Evolutionary conservation across 2,797 vertebrate genomes (phyloP).

Genomic region (Pelochelys cantorii): DNA sequence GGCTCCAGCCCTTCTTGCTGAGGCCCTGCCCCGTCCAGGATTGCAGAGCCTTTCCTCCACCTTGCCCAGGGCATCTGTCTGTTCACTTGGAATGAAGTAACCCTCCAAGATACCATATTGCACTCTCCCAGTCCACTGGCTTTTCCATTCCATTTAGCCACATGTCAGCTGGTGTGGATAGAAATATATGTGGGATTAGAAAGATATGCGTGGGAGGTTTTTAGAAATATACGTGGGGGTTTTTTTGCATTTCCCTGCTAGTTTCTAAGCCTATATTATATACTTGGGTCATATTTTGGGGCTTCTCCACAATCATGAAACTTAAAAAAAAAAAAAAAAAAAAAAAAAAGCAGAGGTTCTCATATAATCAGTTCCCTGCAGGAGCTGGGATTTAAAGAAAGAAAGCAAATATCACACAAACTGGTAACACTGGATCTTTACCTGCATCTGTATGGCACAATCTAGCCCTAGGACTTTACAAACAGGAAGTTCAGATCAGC

Average conservation of each 20-base stretch:
- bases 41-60: too few species aligned
- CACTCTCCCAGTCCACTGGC: background rate
- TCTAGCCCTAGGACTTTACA: background rate
- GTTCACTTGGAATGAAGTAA: background rate
- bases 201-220: too few species aligned
- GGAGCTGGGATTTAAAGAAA: background rate
- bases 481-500: background rate
- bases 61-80: too few species aligned
- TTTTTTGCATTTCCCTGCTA: too few species aligned
- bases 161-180: background rate
- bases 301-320: background rate
- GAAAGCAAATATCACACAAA: background rate
- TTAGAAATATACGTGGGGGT: too few species aligned
- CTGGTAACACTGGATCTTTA: fast-evolving
- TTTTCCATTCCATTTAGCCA: background rate
- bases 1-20: too few species aligned
- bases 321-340: background rate
- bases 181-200: too few species aligned
- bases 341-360: background rate
- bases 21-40: too few species aligned
- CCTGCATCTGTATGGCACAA: background rate
- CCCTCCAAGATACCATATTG: background rate
- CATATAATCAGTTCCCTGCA: background rate
- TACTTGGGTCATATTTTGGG: background rate
- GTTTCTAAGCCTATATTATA: too few species aligned